Conservation (phyloP, 1,140 invertebrate genomes). For the Drosophila arawakana region DNA sequence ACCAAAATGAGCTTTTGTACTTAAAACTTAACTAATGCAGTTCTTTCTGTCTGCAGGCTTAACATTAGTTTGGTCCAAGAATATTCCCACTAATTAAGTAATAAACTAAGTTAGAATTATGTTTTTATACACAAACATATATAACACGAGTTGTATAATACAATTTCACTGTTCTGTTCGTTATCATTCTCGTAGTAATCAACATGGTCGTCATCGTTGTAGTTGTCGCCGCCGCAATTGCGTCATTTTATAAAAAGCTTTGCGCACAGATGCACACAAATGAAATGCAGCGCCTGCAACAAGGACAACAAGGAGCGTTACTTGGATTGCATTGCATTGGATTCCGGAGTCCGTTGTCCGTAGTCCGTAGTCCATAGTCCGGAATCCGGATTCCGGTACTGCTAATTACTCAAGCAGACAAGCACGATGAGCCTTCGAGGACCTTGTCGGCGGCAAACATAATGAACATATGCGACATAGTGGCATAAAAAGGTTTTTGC, state of each 20-base stretch:
- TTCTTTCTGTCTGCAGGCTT: too few relatives aligned
- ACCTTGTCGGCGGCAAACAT: conserved; percentile 76
- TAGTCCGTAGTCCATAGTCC: conserved; percentile 26
- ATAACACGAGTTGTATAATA: conserved; percentile 47
- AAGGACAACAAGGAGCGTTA: conserved; percentile 45
- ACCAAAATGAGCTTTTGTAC: too few relatives aligned
- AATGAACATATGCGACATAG: conserved; percentile 78
- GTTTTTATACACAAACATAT: conserved; percentile 36
- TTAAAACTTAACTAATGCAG: too few relatives aligned
- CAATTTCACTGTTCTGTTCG: conserved; percentile 3
- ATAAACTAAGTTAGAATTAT: conserved; percentile 51
- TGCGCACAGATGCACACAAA: conserved; percentile 42
- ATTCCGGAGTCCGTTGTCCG: conserved; percentile 33
- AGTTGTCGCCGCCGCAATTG: not conserved
- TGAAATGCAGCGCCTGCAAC: conserved; percentile 39
- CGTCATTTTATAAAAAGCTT: conserved; percentile 68
- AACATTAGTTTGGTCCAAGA: too few relatives aligned
- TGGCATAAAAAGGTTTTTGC: conserved; percentile 72
- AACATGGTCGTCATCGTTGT: conserved; percentile 16
- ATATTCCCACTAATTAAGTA: conserved; percentile 65
- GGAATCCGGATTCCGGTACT: conserved; percentile 51
- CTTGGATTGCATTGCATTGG: conserved; percentile 58
- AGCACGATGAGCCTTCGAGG: conserved; percentile 63
- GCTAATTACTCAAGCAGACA: conserved; percentile 79
- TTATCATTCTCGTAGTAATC: not conserved